Base-by-base conservation (phyloP, 2,113 vertebrate genomes). In the Sakesphorus luctuosus region DNA sequence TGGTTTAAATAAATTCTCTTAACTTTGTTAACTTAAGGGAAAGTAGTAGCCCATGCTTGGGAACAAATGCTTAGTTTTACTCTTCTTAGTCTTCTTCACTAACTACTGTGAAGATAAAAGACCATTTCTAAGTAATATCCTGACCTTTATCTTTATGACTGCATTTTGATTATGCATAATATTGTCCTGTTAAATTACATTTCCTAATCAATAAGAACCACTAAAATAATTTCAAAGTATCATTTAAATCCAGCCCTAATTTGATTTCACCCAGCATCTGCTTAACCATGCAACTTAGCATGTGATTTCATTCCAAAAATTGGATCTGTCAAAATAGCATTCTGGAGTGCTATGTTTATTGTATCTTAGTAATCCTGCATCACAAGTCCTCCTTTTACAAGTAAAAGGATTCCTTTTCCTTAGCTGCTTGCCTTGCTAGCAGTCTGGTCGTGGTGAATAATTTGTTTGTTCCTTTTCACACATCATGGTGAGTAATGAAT, bases 151-250 rank as follows among this genome's bases (percentile, higher is more conserved):
- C 53, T 92, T 88, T 87, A 59, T 72, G 66, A 78, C 61, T 65
- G 25, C 25, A n/a, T 95, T 95, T 93, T 85, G 81, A 94, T 91
- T 93, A 83, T 28, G 35, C 29, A n/a, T 66, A 83, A 87, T 85
- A 87, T 93, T 94, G 43, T 50, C 55, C 28, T 71, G 33, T 55
- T 56, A 96, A 93, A 95, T 76, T 87, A 35, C 55, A 88, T 85
- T 74, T 94, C 31, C 29, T 90, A 90, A 96, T 88, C 87, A 93
- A 91, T 69, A 93, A 80, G 40, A 91, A 53, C 46, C 17, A 89
- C 78, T 58, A 76, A 84, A 87, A 85, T 79, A 94, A 80, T 87
- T 96, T 91, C 53, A 87, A 83, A 94, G 46, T 46, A 53, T 33
- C 43, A 38, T 80, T 93, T 94, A 62, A 93, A 83, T 76, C 62